These are phyloP conservation scores for Heliothis subflexa DNA, from an alignment of 1,140 invertebrate genomes.

Conservation along the genomic window DNA sequence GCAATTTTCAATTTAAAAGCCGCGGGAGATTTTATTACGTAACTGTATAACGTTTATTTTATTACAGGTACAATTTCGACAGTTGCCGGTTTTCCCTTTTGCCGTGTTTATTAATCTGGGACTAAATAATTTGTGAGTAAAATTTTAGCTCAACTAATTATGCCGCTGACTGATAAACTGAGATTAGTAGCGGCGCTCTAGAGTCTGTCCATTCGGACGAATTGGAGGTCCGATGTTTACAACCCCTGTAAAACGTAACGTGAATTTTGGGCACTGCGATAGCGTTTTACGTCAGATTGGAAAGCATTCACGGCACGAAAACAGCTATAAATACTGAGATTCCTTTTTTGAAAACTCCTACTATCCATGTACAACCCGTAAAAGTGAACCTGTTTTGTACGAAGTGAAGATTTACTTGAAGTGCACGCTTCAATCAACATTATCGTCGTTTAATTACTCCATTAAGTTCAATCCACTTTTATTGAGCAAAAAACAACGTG, in stretches of 20 bases:
- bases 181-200: constrained; percentile 22
- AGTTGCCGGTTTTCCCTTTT: not conserved
- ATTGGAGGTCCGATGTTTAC: constrained; percentile 26
- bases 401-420: not conserved
- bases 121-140: constrained; percentile 39
- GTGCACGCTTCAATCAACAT: constrained; percentile 1
- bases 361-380: too few relatives aligned
- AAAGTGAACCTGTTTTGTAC: too few relatives aligned
- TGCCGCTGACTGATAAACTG: constrained; percentile 25
- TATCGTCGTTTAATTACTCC: constrained; percentile 12
- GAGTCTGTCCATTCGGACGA: constrained; percentile 13
- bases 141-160: constrained; percentile 40
- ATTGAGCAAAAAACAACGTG: constrained; percentile 12
- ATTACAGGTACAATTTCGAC: constrained; percentile 24
- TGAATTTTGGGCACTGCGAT: constrained; percentile 5
- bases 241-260: constrained; percentile 17
- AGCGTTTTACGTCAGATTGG: constrained; percentile 24
- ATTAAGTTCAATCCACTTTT: constrained; percentile 25
- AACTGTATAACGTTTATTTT: constrained; percentile 30
- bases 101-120: constrained; percentile 31
- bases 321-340: not conserved
- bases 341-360: too few relatives aligned
- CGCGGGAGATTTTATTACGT: constrained; percentile 33
- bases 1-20: constrained; percentile 36
- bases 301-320: constrained; percentile 6